phyloP scores from a whole-genome alignment of 2,797 vertebrate genomes.

The Sorex maritimensis region DNA sequence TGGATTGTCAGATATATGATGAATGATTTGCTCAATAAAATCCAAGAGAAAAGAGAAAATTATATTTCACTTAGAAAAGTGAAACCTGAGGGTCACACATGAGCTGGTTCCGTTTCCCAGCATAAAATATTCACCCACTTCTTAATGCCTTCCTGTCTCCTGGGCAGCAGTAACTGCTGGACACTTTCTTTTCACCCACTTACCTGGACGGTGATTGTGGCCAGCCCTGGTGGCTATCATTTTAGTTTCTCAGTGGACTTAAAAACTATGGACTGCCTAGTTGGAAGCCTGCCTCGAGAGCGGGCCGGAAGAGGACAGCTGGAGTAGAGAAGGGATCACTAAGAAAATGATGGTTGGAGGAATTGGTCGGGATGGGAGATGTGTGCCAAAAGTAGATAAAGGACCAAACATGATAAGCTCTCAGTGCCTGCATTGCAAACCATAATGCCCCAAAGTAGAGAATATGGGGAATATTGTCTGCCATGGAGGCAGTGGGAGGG shows the following conservation, averaged over 20 bases:
- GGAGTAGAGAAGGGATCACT: too few relatives aligned
- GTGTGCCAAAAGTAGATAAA: too few relatives aligned
- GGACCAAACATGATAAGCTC: too few relatives aligned
- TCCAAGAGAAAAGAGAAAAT: constrained; percentile 41
- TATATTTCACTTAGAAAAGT: constrained; percentile 65
- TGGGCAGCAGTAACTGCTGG: background rate
- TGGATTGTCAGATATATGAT: background rate
- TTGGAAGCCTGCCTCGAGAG: too few relatives aligned
- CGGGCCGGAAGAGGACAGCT: too few relatives aligned
- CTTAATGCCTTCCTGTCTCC: background rate
- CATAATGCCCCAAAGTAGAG: too few relatives aligned
- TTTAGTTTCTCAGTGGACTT: constrained; percentile 44
- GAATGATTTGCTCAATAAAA: constrained; percentile 47
- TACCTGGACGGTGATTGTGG: background rate
- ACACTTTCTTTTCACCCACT: background rate
- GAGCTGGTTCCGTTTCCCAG: background rate
- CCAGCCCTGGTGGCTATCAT: background rate
- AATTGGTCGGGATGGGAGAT: too few relatives aligned
- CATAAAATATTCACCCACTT: background rate
- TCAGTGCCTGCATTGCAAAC: too few relatives aligned
- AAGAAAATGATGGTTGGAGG: too few relatives aligned
- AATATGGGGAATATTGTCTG: too few relatives aligned
- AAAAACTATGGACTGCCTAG: constrained; percentile 34
- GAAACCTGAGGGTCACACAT: background rate
- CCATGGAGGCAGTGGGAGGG: too few relatives aligned